Percentiles rank a stretch among this genome's conserved stretches.
These are phyloP conservation scores for Amniataba percoides DNA, from an alignment of 2,797 vertebrate species.

Conservation along the genomic window DNA sequence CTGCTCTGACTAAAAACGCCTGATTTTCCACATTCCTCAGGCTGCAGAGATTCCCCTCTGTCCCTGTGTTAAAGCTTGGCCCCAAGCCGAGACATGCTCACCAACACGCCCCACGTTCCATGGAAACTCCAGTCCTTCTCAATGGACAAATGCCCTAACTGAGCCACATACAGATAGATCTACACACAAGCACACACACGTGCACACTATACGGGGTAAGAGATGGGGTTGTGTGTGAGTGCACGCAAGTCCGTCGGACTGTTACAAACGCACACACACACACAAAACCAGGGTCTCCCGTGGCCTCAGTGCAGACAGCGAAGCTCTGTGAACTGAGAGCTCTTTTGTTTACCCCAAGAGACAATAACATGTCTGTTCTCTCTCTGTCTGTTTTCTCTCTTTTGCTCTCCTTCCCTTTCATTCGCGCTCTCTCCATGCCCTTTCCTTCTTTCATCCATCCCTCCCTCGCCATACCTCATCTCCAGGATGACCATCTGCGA, in stretches of 20 bases:
- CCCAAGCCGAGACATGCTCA: slow-evolving; percentile 68
- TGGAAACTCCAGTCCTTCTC: slow-evolving; percentile 77
- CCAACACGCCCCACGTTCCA: slow-evolving; percentile 60
- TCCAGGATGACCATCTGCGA: slow-evolving; percentile 95
- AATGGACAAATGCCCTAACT: slow-evolving; percentile 69
- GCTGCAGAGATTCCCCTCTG: slow-evolving; percentile 73
- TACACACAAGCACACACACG: slow-evolving; percentile 32
- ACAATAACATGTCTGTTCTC: slow-evolving; percentile 82
- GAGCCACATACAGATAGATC: slow-evolving; percentile 61
- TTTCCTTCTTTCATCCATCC: slow-evolving; percentile 56
- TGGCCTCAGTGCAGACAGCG: slow-evolving; percentile 71
- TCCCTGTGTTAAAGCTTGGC: slow-evolving; percentile 75
- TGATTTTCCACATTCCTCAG: slow-evolving; percentile 65
- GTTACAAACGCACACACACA: slow-evolving; percentile 45
- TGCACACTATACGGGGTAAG: slow-evolving; percentile 40
- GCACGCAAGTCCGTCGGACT: slow-evolving; percentile 23
- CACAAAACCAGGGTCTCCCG: slow-evolving; percentile 76
- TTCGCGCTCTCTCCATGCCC: slow-evolving; percentile 54
- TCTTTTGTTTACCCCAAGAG: slow-evolving; percentile 77
- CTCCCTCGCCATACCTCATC: slow-evolving; percentile 38
- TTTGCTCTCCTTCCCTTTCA: slow-evolving; percentile 42
- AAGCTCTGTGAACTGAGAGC: slow-evolving; percentile 79
- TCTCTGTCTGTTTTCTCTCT: slow-evolving; percentile 59
- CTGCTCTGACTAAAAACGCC: slow-evolving; percentile 45
- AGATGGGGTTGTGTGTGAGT: slow-evolving; percentile 43